Percentiles rank a stretch among this genome's conserved stretches.
These are phyloP conservation scores for Nothocercus nigrocapillus DNA, from an alignment of 2,113 vertebrate species.

Conservation along the genomic window DNA sequence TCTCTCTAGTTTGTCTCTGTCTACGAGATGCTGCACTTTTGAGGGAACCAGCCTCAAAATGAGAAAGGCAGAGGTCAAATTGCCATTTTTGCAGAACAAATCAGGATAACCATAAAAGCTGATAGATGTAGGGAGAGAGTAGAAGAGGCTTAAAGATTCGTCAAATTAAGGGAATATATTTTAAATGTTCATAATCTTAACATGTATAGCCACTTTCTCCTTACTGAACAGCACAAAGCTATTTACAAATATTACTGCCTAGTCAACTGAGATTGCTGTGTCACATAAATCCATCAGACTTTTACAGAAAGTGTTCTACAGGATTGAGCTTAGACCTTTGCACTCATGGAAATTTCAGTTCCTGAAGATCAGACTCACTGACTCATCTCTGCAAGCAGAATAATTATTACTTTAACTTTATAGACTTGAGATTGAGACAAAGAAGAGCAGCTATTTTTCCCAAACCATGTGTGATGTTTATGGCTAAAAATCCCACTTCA, in stretches of 20 bases:
- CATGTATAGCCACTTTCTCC: accelerated
- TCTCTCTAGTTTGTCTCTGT: neutral
- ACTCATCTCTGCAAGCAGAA: neutral
- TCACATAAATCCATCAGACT: neutral
- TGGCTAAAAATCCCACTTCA: neutral
- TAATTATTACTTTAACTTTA: neutral
- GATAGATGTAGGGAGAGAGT: neutral
- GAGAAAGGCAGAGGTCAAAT: neutral
- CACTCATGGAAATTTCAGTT: neutral
- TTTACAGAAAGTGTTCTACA: neutral
- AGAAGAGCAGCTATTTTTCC: neutral
- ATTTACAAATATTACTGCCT: neutral
- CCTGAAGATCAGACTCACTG: neutral
- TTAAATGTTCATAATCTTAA: neutral
- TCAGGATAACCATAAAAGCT: neutral
- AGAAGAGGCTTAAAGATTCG: neutral
- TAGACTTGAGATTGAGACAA: neutral
- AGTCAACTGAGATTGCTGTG: neutral
- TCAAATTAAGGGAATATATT: neutral
- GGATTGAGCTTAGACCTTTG: neutral
- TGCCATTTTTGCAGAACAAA: neutral
- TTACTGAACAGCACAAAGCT: neutral
- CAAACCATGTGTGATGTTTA: neutral
- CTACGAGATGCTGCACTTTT: neutral
- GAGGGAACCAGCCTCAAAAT: neutral